A percentile compares a stretch with the other conserved stretches of the same genome.
Conservation (phyloP, 2,888 invertebrate species). For the Spilosoma lubricipeda region DNA sequence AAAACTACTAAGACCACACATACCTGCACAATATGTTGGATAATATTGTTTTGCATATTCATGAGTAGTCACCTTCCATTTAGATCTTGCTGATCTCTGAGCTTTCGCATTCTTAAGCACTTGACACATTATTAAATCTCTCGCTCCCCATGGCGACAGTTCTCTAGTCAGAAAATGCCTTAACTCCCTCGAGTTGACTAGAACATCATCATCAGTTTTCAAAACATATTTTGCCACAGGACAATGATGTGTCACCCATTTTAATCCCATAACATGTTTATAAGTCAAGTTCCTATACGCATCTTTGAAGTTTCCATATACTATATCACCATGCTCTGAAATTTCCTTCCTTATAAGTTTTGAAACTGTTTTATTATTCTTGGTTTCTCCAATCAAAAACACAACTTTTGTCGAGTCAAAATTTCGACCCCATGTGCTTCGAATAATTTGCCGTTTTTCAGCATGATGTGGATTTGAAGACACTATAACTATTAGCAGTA, state of each 20-base stretch:
- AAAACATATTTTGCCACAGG: conserved; percentile 88
- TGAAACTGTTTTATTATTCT: conserved; percentile 58
- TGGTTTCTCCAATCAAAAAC: conserved; percentile 88
- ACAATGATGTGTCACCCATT: conserved; percentile 91
- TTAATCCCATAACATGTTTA: conserved; percentile 93
- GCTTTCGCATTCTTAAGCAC: conserved; percentile 80
- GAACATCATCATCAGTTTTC: conserved; percentile 92
- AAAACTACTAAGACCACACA: conserved; percentile 18
- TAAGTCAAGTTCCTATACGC: conserved; percentile 93
- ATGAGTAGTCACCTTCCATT: conserved; percentile 90
- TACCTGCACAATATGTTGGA: conserved; percentile 92
- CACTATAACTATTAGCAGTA: conserved; percentile 88
- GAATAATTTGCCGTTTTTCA: conserved; percentile 88
- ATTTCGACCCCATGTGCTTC: conserved; percentile 90
- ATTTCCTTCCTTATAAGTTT: conserved; percentile 84
- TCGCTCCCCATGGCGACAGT: conserved; percentile 87
- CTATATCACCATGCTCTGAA: conserved; percentile 87
- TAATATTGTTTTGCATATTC: conserved; percentile 89
- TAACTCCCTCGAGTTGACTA: conserved; percentile 89
- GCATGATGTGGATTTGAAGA: conserved; percentile 90
- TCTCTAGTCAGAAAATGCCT: conserved; percentile 85
- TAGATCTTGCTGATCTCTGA: conserved; percentile 88
- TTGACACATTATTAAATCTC: conserved; percentile 88
- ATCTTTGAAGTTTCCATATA: conserved; percentile 92
- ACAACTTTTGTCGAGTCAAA: conserved; percentile 85